phyloP scores from a whole-genome alignment of 2,113 vertebrate species.

The Eolophus roseicapilla region DNA sequence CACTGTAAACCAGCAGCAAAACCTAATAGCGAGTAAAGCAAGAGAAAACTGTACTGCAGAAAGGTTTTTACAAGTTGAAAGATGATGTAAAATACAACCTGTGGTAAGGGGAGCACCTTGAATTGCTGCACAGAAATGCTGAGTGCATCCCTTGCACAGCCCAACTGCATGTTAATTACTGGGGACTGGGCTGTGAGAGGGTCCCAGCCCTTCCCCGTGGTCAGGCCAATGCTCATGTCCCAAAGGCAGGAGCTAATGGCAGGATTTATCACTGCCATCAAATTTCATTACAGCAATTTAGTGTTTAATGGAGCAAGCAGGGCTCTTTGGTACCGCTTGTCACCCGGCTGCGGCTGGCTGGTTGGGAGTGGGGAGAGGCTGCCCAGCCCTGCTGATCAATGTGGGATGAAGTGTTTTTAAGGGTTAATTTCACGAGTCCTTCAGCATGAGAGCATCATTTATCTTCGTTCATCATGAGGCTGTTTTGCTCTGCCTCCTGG shows the following conservation, averaged over 20 bases:
- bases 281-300: neutral
- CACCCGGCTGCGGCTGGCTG: rapidly evolving
- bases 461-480: neutral
- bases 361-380: rapidly evolving
- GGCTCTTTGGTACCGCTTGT: neutral
- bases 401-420: neutral
- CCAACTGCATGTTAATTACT: neutral
- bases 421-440: neutral
- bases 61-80: neutral
- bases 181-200: neutral
- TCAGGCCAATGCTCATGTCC: rapidly evolving
- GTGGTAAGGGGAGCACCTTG: rapidly evolving
- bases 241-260: neutral
- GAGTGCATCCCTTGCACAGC: neutral
- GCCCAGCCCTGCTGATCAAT: rapidly evolving
- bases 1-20: neutral
- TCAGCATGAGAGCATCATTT: rapidly evolving
- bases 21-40: neutral
- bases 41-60: neutral
- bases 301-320: neutral
- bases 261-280: slow-evolving; percentile 12
- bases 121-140: rapidly evolving
- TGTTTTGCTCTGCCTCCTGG: neutral
- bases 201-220: neutral
- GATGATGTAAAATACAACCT: neutral